Evolutionary conservation across 64 coral and sea anemone genomes (phyloP).

Genomic region (Actinia tenebrosa): DNA sequence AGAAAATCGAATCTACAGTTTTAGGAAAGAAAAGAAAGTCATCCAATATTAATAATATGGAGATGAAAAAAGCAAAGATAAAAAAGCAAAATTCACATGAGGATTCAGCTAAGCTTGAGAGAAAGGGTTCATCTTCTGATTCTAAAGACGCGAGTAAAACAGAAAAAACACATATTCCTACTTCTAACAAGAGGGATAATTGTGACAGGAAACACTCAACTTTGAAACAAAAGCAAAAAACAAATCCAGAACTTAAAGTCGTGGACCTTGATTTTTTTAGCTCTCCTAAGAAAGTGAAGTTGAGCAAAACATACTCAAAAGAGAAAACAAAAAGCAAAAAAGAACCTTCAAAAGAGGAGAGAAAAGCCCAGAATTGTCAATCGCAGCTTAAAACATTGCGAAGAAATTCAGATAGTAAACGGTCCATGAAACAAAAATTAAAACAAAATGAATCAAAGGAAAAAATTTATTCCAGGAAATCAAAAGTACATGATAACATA

Average conservation of each 20-base stretch:
- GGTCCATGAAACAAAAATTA: background rate
- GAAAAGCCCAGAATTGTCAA: background rate
- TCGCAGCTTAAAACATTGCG: background rate
- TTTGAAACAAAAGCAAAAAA: background rate
- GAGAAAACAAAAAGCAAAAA: background rate
- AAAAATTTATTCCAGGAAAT: background rate
- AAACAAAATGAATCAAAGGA: background rate
- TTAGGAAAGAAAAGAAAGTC: background rate
- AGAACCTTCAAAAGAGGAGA: background rate
- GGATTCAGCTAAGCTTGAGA: background rate
- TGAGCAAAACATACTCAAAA: background rate
- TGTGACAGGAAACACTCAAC: background rate
- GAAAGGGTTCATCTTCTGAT: background rate
- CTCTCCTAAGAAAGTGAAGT: background rate
- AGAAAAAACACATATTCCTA: background rate
- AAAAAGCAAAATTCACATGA: constrained; percentile 31
- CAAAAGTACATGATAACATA: background rate
- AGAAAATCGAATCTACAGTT: background rate
- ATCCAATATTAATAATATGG: background rate
- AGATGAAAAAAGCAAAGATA: background rate
- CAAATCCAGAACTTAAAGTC: background rate
- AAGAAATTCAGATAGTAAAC: background rate
- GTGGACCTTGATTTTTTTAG: constrained; percentile 6
- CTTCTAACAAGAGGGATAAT: background rate
- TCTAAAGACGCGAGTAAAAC: background rate